phyloP scores from a whole-genome alignment of 1,140 invertebrate species.

The Leucophenga varia region DNA sequence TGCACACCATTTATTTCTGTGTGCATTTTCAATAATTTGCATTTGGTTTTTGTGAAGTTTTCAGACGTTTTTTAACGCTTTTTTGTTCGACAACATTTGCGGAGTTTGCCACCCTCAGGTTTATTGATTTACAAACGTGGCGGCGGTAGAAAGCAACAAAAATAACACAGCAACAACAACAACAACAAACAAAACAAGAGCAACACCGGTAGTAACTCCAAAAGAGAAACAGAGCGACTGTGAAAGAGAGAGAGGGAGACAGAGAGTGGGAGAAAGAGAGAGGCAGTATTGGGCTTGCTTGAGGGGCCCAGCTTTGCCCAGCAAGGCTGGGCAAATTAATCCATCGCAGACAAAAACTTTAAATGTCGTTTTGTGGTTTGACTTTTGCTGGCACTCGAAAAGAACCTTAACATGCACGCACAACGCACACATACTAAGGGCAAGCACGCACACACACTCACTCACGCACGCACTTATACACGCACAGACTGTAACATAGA shows the following conservation, averaged over 20 bases:
- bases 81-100: too few relatives aligned
- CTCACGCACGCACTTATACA: constrained; percentile 2
- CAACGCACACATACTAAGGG: constrained; percentile 5
- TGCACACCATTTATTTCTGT: too few relatives aligned
- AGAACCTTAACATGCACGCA: not conserved
- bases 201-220: too few relatives aligned
- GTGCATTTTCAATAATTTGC: too few relatives aligned
- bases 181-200: too few relatives aligned
- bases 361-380: constrained; percentile 43
- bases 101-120: too few relatives aligned
- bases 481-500: not conserved
- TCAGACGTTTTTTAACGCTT: too few relatives aligned
- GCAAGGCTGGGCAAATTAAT: constrained; percentile 36
- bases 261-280: constrained; percentile 3
- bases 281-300: constrained; percentile 1
- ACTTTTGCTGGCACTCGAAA: constrained; percentile 27
- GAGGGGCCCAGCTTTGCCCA: not conserved
- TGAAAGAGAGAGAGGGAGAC: not conserved
- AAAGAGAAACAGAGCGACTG: not conserved
- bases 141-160: constrained; percentile 18
- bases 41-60: too few relatives aligned
- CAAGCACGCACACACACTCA: constrained; percentile 3
- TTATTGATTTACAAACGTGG: too few relatives aligned
- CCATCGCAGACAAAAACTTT: constrained; percentile 43
- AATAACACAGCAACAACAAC: constrained; percentile 8